Evolutionary conservation across 2,888 invertebrate species (phyloP), one percentile per base, ranked within the genome.

Genomic region (Trissolcus japonicus): DNA sequence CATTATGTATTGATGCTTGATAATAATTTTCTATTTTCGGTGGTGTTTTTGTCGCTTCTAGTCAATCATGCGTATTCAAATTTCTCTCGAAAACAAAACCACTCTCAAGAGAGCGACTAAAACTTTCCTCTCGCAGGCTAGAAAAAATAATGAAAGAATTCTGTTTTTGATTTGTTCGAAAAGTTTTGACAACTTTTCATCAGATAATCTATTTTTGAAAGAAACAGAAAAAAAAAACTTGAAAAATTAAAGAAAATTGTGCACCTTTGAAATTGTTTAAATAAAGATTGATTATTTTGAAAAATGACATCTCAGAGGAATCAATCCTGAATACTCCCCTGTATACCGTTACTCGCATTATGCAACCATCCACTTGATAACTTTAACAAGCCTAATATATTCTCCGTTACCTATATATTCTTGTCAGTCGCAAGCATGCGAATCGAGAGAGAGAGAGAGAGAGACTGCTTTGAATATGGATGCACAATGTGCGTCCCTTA

Each of bases 311-410:
- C 67, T 67, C 56, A 41, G 46, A 77, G 68, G 57, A 50, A 13
- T 29, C 46, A 67, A 6, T 25, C 56, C 53, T 50, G 62, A 74
- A 74, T 68, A 68, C 66, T 74, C 63, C 68, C 72, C 56, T 55
- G 69, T 51, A 61, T 74, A 68, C 66, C 40, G 55, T 69, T 78
- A 65, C 74, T 65, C 53, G 48, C 63, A 69, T 63, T 71, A 56
- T 66, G 65, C 66, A 66, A 61, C 71, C 76, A 67, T 76, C 76
- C 71, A 76, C 73, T 73, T 71, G 78, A 74, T 78, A 78, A 75
- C 78, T 72, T 75, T 75, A 75, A 67, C 78, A 57, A 60, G 65
- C 69, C 74, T 78, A 78, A 78, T 78, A 57, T 73, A 73, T 78
- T 73, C 78, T 53, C 65, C 16, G 73, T 73, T 77, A 77, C 77